A percentile compares a stretch with the other conserved stretches of the same genome.
These are phyloP conservation scores for Yponomeuta cagnagella DNA, from an alignment of 2,888 invertebrate genomes.

Conservation along the genomic window DNA sequence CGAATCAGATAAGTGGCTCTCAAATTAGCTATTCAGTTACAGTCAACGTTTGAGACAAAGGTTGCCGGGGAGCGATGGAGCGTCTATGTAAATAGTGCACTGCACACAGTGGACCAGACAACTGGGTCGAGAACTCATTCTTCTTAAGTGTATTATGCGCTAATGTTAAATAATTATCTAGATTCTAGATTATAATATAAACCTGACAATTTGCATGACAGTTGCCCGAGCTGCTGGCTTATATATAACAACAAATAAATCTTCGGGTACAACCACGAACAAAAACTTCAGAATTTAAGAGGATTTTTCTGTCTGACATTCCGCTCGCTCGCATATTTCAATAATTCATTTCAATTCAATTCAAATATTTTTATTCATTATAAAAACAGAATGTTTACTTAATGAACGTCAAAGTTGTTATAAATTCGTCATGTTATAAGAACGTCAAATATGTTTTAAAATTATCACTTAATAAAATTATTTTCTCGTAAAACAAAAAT, in stretches of 20 bases:
- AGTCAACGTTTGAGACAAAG: slow-evolving; percentile 57
- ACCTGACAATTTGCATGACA: slow-evolving; percentile 11
- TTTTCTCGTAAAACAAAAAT: too few species aligned
- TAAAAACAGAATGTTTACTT: too few species aligned
- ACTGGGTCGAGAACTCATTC: slow-evolving; percentile 47
- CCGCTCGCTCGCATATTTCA: too few species aligned
- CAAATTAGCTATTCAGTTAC: slow-evolving; percentile 62
- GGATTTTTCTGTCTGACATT: too few species aligned
- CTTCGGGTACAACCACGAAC: too few species aligned
- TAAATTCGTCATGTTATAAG: too few species aligned
- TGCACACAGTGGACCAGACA: slow-evolving; percentile 33
- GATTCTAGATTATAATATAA: slow-evolving; percentile 10
- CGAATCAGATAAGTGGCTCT: slow-evolving; percentile 64
- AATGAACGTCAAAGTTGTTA: too few species aligned
- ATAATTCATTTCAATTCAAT: too few species aligned
- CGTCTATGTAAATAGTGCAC: slow-evolving; percentile 57
- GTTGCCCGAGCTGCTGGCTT: not conserved
- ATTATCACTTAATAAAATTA: too few species aligned
- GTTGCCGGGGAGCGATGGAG: slow-evolving; percentile 52
- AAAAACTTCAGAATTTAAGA: too few species aligned
- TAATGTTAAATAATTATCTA: slow-evolving; percentile 12
- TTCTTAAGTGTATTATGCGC: slow-evolving; percentile 5
- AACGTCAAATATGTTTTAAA: too few species aligned
- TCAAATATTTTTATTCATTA: too few species aligned
- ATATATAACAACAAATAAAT: not conserved